phyloP scores from a whole-genome alignment of 2,888 invertebrate species.

The Volucella inanis region DNA sequence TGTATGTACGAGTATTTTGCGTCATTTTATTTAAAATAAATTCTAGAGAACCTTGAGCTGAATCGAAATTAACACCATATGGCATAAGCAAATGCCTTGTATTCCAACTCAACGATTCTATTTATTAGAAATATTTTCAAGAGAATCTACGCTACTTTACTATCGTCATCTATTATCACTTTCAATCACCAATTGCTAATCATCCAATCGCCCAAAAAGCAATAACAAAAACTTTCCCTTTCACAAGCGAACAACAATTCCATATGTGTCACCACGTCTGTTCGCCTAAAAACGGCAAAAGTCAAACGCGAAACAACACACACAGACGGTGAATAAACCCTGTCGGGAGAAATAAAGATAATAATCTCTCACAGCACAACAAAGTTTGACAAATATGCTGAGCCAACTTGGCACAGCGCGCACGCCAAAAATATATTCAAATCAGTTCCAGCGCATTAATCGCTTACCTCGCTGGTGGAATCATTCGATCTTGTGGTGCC shows the following conservation, averaged over 20 bases:
- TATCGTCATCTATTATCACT: slow-evolving; percentile 6
- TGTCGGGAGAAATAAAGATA: slow-evolving; percentile 44
- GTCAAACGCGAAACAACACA: slow-evolving; percentile 31
- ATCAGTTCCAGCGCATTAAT: slow-evolving; percentile 57
- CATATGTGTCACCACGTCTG: slow-evolving; percentile 53
- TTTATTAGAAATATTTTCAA: not conserved
- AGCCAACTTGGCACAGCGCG: slow-evolving; percentile 50
- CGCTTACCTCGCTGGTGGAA: slow-evolving; percentile 32
- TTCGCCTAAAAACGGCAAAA: slow-evolving; percentile 33
- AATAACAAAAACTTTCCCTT: slow-evolving; percentile 62
- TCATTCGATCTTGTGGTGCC: slow-evolving; percentile 36
- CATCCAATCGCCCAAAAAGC: slow-evolving; percentile 38
- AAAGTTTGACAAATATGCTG: slow-evolving; percentile 60
- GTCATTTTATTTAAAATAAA: too few species aligned
- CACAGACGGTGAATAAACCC: slow-evolving; percentile 62
- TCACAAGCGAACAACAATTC: slow-evolving; percentile 32
- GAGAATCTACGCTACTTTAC: not conserved
- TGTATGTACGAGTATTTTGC: too few species aligned
- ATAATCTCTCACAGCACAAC: slow-evolving; percentile 45
- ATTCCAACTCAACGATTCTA: too few species aligned
- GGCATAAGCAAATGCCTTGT: too few species aligned
- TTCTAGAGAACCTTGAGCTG: too few species aligned
- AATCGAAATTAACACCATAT: too few species aligned
- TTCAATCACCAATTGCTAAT: slow-evolving; percentile 30
- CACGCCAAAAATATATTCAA: slow-evolving; percentile 69